phyloP scores from a whole-genome alignment of 2,888 invertebrate species.

The Dryomyza anilis region DNA sequence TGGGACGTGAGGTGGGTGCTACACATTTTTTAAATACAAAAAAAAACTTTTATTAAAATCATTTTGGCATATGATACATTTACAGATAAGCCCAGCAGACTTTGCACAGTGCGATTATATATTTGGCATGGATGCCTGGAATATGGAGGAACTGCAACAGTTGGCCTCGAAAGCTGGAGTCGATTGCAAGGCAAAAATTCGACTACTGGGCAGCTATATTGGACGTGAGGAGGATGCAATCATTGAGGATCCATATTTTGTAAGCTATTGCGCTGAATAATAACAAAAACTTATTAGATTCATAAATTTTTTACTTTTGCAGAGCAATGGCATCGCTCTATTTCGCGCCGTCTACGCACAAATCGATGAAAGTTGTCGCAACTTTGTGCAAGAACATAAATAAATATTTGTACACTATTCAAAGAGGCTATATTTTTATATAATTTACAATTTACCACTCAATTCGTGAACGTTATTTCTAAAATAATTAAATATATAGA shows the following conservation, averaged over 20 bases:
- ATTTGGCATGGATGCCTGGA: slow-evolving; percentile 91
- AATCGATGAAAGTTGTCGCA: slow-evolving; percentile 45
- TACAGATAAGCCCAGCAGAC: slow-evolving; percentile 73
- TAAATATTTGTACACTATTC: neutral
- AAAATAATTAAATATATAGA: too few relatives aligned
- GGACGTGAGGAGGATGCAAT: slow-evolving; percentile 72
- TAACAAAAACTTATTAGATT: neutral
- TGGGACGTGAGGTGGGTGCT: slow-evolving; percentile 67
- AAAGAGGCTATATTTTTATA: neutral
- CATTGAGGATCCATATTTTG: slow-evolving; percentile 90
- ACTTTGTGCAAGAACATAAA: slow-evolving; percentile 38
- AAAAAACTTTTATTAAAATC: neutral
- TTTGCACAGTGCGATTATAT: slow-evolving; percentile 82
- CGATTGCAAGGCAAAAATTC: slow-evolving; percentile 72
- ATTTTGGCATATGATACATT: neutral
- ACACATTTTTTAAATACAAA: too few relatives aligned
- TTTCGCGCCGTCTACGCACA: slow-evolving; percentile 49
- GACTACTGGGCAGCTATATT: slow-evolving; percentile 82
- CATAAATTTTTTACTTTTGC: slow-evolving; percentile 14
- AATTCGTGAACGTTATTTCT: too few relatives aligned
- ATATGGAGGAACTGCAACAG: slow-evolving; percentile 71
- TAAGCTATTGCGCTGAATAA: slow-evolving; percentile 61
- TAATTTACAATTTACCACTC: too few relatives aligned
- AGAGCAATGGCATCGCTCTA: slow-evolving; percentile 49
- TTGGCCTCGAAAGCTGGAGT: slow-evolving; percentile 40